Conservation (phyloP, 2,888 invertebrate genomes). For the Cepaea hortensis region DNA sequence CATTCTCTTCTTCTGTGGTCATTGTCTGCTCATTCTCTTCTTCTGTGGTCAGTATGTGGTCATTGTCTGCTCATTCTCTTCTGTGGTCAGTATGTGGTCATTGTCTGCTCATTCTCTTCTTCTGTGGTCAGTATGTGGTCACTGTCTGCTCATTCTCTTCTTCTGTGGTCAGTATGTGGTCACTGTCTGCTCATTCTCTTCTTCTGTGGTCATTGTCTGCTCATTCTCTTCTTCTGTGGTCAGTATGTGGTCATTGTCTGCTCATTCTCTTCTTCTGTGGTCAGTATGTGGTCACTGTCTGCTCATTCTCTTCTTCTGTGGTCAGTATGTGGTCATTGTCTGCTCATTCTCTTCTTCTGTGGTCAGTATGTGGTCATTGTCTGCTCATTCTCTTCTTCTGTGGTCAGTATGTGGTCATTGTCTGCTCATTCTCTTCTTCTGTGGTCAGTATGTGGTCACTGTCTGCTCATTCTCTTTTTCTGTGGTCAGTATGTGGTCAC, state of each 20-base stretch:
- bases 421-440: too few relatives aligned
- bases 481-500: background rate
- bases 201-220: too few relatives aligned
- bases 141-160: background rate
- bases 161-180: background rate
- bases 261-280: too few relatives aligned
- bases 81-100: too few relatives aligned
- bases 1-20: background rate
- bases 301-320: background rate
- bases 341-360: constrained; percentile 72
- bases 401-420: too few relatives aligned
- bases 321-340: background rate
- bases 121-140: background rate
- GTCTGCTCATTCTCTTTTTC: background rate
- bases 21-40: constrained; percentile 72
- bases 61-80: too few relatives aligned
- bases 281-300: background rate
- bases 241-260: too few relatives aligned
- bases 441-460: background rate
- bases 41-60: too few relatives aligned
- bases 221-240: too few relatives aligned
- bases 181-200: constrained; percentile 72
- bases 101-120: too few relatives aligned
- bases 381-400: too few relatives aligned
- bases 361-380: too few relatives aligned